phyloP scores from a whole-genome alignment of 2,113 vertebrate species.

The Boleophthalmus pectinirostris region DNA sequence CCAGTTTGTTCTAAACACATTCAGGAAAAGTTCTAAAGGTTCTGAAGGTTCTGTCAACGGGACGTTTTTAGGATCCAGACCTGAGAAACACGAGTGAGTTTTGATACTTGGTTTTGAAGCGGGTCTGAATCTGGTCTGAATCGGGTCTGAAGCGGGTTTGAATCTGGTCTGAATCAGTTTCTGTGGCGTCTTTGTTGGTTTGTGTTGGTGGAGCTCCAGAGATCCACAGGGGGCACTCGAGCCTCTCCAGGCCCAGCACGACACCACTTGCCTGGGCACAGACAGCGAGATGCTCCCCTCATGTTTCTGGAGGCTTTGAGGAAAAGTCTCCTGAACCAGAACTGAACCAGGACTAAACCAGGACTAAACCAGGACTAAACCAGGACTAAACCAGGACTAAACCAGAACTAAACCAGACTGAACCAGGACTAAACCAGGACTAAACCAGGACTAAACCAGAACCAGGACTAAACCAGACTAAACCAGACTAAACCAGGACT shows the following conservation, averaged over 20 bases:
- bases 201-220: conserved; percentile 42
- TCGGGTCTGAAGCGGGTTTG: too few species aligned
- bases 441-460: too few species aligned
- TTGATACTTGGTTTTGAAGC: too few species aligned
- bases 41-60: too few species aligned
- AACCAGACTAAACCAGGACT: too few species aligned
- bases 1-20: too few species aligned
- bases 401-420: too few species aligned
- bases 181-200: not conserved
- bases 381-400: too few species aligned
- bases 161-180: not conserved
- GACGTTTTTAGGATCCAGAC: too few species aligned
- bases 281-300: conserved; percentile 5
- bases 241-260: conserved; percentile 48
- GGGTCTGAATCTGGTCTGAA: not conserved
- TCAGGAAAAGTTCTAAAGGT: too few species aligned
- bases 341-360: not conserved
- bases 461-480: too few species aligned
- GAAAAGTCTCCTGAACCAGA: not conserved
- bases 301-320: conserved; percentile 29
- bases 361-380: not conserved
- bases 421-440: not conserved
- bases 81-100: too few species aligned
- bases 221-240: conserved; percentile 37
- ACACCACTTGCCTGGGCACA: conserved; percentile 27